Base-by-base conservation (phyloP, 1,140 invertebrate species). In the Drosophila tani region DNA sequence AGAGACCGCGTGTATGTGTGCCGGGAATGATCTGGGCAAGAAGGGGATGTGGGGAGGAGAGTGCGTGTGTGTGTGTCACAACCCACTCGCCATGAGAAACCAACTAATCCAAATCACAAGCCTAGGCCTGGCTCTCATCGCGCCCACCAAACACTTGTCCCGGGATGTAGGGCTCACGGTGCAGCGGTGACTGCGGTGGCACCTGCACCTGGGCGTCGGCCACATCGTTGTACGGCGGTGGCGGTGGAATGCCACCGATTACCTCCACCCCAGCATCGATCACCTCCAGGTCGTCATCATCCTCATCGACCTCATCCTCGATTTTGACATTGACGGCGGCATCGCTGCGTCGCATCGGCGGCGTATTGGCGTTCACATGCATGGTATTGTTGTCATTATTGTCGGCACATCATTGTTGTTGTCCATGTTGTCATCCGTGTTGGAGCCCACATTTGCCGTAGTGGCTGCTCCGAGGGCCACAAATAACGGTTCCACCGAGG, bases 311-410 rank as follows among this genome's bases (percentile, higher is more conserved):
- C 5, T 67, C 75, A 5, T 51, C 56, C 8, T 76, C 60, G 9
- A 79, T 63, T 24, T 83, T 78, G 2, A 62, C 63, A 27, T 27
- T 82, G 5, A 66, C 46, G n/a, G 68, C 50, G 17, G 50, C 70
- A 46, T 92, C 91, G 53, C 79, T 92, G 14, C 91, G 91, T 35
- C 91, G 70, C 91, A 92, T 92, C n/a, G 91, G 84, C 32, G 91
- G 91, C 40, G 91, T 91, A 60, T 92, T 92, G 59, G 91, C 91
- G 46, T 92, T 92, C 27, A 92, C 85, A 75, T 92, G 91, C 50
- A 92, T 79, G 3, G 91, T 92, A 19, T 92, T 92, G 64, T 92
- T 92, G 21, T 92, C 92, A 51, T 92, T n/a, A n/a, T n/a, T n/a
- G n/a, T 92, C n/a, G 91, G 91, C 12, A 77, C 58, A 29, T 92